These are phyloP conservation scores for Hydractinia echinata DNA, from an alignment of 30 jellyfish, hydroid and myxozoan species.

Conservation along the genomic window DNA sequence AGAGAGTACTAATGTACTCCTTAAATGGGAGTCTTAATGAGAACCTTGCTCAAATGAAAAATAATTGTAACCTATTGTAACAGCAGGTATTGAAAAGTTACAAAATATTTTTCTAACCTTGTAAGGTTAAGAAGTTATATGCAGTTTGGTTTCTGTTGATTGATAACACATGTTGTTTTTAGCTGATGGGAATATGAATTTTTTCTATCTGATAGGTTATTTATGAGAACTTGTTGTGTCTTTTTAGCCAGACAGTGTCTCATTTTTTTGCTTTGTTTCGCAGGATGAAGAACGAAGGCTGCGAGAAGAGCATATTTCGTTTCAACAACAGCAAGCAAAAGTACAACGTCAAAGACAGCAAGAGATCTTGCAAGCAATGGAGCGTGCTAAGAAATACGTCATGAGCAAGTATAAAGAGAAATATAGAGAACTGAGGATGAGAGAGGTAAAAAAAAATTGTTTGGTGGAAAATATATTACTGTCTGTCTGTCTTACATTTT, in stretches of 20 bases:
- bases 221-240: neutral
- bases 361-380: slow-evolving; percentile 88
- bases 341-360: slow-evolving; percentile 72
- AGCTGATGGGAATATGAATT: neutral
- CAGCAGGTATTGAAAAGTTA: too few species aligned
- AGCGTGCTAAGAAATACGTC: slow-evolving; percentile 83
- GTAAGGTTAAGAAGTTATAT: too few species aligned
- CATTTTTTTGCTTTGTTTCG: neutral
- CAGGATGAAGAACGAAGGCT: slow-evolving; percentile 90
- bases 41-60: too few species aligned
- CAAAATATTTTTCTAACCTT: too few species aligned
- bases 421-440: slow-evolving; percentile 63
- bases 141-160: neutral
- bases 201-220: neutral
- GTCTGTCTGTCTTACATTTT: too few species aligned
- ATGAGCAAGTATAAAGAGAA: slow-evolving; percentile 67
- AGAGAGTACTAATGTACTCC: too few species aligned
- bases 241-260: neutral
- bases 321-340: slow-evolving; percentile 73
- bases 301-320: slow-evolving; percentile 87
- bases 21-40: too few species aligned
- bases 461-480: neutral
- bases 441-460: slow-evolving; percentile 62
- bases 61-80: too few species aligned
- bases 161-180: neutral